Conservation (phyloP, 2,113 vertebrate genomes). For the Desmodus rotundus region DNA sequence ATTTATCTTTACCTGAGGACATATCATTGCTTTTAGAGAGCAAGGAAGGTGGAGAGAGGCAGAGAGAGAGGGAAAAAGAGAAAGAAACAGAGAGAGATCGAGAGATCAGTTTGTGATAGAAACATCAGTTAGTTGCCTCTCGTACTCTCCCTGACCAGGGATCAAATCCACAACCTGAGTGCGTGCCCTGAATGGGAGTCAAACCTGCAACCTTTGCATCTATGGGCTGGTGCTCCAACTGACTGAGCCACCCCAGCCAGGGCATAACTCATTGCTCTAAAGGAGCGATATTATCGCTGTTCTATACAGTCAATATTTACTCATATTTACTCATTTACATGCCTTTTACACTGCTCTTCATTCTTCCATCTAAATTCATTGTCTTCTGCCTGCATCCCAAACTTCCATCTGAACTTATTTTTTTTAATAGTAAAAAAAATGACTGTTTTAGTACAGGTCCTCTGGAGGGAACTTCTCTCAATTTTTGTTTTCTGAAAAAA, state of each 20-base stretch:
- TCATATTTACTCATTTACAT: background rate
- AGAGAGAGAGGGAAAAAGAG: background rate
- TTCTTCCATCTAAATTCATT: background rate
- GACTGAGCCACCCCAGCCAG: background rate
- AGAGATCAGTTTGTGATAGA: background rate
- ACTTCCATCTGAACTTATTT: background rate
- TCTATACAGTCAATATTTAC: background rate
- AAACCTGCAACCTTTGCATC: background rate
- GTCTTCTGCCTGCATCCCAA: background rate
- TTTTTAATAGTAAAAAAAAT: background rate
- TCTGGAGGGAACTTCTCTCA: background rate
- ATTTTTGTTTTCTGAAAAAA: background rate
- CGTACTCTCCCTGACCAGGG: background rate
- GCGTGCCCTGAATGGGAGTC: background rate
- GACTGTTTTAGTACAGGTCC: background rate
- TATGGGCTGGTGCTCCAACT: background rate
- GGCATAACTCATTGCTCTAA: background rate
- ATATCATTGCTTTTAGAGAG: background rate
- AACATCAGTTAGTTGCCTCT: background rate
- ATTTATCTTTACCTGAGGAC: background rate
- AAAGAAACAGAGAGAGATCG: background rate
- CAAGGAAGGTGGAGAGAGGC: background rate
- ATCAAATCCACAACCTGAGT: background rate
- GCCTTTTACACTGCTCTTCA: background rate
- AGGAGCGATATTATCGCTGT: background rate